These are phyloP conservation scores for Lithophane socia DNA, from an alignment of 2,888 invertebrate species.

Conservation along the genomic window DNA sequence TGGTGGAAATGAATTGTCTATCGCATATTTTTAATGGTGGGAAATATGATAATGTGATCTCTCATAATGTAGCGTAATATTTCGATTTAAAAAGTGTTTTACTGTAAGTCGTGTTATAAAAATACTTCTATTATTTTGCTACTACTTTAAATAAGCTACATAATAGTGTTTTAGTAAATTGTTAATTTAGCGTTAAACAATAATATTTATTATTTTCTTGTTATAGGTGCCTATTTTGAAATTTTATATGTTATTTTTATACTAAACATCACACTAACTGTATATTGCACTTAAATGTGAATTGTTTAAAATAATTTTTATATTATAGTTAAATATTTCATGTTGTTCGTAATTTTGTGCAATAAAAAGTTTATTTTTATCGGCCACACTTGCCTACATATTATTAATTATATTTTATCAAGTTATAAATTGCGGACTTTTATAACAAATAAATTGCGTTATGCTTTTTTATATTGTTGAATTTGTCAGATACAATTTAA, in stretches of 20 bases:
- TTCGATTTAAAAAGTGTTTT: background rate
- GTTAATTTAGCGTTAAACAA: conserved; percentile 65
- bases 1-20: background rate
- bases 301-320: conserved; percentile 70
- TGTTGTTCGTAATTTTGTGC: conserved; percentile 66
- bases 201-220: conserved; percentile 62
- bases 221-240: conserved; percentile 78
- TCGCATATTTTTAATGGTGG: conserved; percentile 26
- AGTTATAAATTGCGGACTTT: conserved; percentile 60
- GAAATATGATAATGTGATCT: conserved; percentile 26
- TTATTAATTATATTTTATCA: conserved; percentile 42
- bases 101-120: conserved; percentile 11
- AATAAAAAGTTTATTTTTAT: conserved; percentile 66
- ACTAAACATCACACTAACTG: conserved; percentile 77
- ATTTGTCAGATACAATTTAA: conserved; percentile 46
- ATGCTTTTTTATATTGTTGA: conserved; percentile 59
- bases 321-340: conserved; percentile 67
- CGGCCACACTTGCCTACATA: conserved; percentile 62
- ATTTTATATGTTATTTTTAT: conserved; percentile 69
- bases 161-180: conserved; percentile 75
- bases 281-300: conserved; percentile 74
- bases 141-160: conserved; percentile 55
- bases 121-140: conserved; percentile 38
- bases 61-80: conserved; percentile 1
- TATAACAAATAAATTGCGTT: conserved; percentile 49